Conservation (phyloP, 2,888 invertebrate genomes). For the Antitype chi region DNA sequence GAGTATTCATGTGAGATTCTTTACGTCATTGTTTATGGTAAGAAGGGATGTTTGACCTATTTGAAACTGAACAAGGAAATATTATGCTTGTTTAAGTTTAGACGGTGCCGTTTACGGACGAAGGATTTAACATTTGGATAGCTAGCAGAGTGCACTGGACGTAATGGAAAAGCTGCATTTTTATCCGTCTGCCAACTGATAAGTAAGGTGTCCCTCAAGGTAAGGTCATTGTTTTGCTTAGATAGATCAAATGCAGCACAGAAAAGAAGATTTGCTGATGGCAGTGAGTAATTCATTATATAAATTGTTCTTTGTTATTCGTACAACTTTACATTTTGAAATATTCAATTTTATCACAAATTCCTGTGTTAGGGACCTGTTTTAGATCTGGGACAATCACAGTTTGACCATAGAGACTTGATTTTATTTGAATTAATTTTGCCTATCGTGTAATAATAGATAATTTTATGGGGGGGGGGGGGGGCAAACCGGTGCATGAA, state of each 20-base stretch:
- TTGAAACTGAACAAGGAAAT: conserved; percentile 8
- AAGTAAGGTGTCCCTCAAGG: neutral
- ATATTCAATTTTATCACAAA: neutral
- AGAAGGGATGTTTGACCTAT: conserved; percentile 16
- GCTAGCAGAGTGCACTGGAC: neutral
- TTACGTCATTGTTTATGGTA: conserved; percentile 21
- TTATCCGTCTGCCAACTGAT: neutral
- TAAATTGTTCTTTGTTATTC: neutral
- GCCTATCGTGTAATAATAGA: no score
- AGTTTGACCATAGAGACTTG: neutral
- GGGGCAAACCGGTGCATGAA: no score
- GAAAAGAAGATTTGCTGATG: neutral
- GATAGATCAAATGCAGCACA: neutral
- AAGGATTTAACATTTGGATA: neutral
- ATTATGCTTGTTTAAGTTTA: neutral
- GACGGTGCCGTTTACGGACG: neutral
- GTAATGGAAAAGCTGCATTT: neutral
- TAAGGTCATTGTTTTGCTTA: neutral
- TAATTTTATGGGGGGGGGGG: no score
- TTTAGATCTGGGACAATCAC: neutral
- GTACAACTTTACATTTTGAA: neutral
- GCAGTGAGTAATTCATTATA: neutral
- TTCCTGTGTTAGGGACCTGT: neutral
- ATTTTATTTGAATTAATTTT: no score
- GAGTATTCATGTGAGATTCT: conserved; percentile 29